These are phyloP conservation scores for Smittia aterrima DNA, from an alignment of 2,888 invertebrate genomes.

Conservation along the genomic window DNA sequence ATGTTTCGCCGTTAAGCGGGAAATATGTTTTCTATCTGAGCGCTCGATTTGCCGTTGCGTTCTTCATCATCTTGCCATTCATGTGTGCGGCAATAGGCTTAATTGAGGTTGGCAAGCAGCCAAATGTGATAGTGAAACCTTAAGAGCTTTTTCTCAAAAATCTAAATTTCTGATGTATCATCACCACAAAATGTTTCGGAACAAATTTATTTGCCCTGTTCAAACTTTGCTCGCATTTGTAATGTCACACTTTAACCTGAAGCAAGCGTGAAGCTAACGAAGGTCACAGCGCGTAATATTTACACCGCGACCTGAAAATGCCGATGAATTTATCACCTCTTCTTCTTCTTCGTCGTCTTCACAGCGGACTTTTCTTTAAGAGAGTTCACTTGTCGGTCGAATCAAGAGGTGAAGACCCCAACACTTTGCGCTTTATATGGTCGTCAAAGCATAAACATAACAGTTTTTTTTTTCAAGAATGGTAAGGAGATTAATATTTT, in stretches of 20 bases:
- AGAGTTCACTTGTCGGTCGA: constrained; percentile 22
- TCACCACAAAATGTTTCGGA: background rate
- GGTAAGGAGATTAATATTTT: background rate
- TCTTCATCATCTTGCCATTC: background rate
- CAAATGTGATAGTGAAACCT: constrained; percentile 3
- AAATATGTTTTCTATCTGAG: constrained; percentile 14
- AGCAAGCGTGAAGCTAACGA: background rate
- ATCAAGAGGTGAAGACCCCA: constrained; percentile 14
- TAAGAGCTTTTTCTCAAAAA: background rate
- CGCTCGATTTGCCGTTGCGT: background rate
- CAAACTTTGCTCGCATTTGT: constrained; percentile 10
- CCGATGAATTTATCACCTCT: constrained; percentile 6
- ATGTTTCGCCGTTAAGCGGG: constrained; percentile 24
- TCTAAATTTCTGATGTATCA: background rate
- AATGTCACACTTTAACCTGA: constrained; percentile 1
- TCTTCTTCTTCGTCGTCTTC: background rate
- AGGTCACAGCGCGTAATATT: constrained; percentile 23
- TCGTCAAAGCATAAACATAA: background rate
- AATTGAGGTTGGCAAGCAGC: constrained; percentile 17
- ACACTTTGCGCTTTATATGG: constrained; percentile 14
- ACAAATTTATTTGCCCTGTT: constrained; percentile 7
- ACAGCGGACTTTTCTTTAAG: constrained; percentile 13
- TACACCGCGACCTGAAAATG: background rate
- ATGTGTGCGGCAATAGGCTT: constrained; percentile 18
- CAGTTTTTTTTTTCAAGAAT: constrained; percentile 11